A percentile compares a stretch with the other conserved stretches of the same genome.
These are phyloP conservation scores for Diaphora mendica DNA, from an alignment of 2,888 invertebrate species.

Conservation along the genomic window DNA sequence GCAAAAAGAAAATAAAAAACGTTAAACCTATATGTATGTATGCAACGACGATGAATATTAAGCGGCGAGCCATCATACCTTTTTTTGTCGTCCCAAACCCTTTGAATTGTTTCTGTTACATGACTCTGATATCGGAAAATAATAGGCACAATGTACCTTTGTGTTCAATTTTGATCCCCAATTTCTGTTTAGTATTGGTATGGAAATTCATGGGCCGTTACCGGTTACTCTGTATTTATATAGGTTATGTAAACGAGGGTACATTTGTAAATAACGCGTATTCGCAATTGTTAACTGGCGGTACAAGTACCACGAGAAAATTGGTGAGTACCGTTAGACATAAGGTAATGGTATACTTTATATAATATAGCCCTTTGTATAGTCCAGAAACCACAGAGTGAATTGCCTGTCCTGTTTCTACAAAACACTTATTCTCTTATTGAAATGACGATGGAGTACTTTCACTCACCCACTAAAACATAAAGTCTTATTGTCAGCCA, in stretches of 20 bases:
- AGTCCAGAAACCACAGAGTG: too few relatives aligned
- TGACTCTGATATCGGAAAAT: conserved; percentile 51
- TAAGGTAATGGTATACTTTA: neutral
- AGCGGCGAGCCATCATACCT: conserved; percentile 45
- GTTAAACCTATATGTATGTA: conserved; percentile 37
- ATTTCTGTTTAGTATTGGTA: conserved; percentile 46
- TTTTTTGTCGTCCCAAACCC: conserved; percentile 46
- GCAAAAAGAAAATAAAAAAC: conserved; percentile 46
- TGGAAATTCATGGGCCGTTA: conserved; percentile 42
- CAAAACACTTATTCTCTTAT: too few relatives aligned
- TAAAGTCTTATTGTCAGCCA: too few relatives aligned
- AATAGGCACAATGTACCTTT: conserved; percentile 51
- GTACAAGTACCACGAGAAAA: conserved; percentile 1
- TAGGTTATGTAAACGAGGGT: conserved; percentile 23
- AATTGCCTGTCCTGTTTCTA: too few relatives aligned
- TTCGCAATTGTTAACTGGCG: conserved; percentile 14
- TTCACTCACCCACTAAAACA: neutral
- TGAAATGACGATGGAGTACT: too few relatives aligned
- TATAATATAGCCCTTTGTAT: neutral
- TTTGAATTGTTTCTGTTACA: conserved; percentile 55
- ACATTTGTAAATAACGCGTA: conserved; percentile 30
- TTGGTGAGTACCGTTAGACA: neutral
- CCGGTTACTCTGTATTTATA: conserved; percentile 27
- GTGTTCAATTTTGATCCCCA: conserved; percentile 51
- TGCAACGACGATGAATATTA: conserved; percentile 53